Base-by-base conservation (phyloP, 1,140 invertebrate species). In the Brachionus plicatilis region DNA sequence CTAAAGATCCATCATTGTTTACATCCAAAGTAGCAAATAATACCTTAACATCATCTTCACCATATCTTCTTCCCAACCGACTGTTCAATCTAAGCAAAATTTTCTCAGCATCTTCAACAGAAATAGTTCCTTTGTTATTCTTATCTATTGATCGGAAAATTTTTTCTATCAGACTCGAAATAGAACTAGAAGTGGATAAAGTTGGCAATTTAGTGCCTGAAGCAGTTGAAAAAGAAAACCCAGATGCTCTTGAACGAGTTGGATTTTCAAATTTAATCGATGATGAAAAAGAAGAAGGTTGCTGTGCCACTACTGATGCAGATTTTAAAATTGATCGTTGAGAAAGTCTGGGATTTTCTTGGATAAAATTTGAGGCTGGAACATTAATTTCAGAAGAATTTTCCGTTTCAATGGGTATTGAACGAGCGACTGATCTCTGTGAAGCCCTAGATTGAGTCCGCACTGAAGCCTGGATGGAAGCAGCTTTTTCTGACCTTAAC, bases 11-110 rank as follows among this genome's bases (percentile, higher is more conserved):
- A 47, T 82, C 65, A 65, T 82, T 82, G 45, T 82, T 68, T 12
- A 60, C 41, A 47, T 82, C 79, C 17, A 82, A 68, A 37, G 65
- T 47, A 45, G 53, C 79, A 82, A 82, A 82, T 65, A 82, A 66
- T 65, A 45, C 24, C 27, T 82, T 82, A 11, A 82, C 53, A 60
- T 82, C 79, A 65, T 82, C 65, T 82, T 82, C 79, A 7, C 79
- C 79, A 47, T 82, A 82, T 29, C 65, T 27, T 82, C 79, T 82
- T 14, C 79, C 79, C n/a, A 82, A 65, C 2, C 65, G n/a, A 82
- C 53, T 65, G 27, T 82, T 82, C 27, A 82, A 82, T 60, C 79
- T 60, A 12, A 60, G 53, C 17, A 82, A 47, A 65, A 82, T 60
- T 68, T 68, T 82, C 12, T 82, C 79, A 82, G 65, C 79, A 65